A percentile compares a stretch with the other conserved stretches of the same genome.
These are phyloP conservation scores for Napeogenes inachia DNA, from an alignment of 2,888 invertebrate species.

Conservation along the genomic window DNA sequence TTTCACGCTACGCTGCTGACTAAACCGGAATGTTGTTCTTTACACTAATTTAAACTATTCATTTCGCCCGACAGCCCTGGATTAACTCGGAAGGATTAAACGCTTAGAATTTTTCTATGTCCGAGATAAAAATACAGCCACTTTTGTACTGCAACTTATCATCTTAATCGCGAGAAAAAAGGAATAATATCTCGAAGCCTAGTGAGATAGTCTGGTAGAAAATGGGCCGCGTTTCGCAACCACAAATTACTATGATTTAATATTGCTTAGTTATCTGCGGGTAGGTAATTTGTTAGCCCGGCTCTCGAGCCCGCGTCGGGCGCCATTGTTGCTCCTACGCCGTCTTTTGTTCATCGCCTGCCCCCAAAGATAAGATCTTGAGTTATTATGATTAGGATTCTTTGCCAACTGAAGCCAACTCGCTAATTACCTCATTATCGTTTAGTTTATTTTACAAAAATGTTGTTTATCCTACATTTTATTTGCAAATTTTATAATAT, in stretches of 20 bases:
- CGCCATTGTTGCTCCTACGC: slow-evolving; percentile 68
- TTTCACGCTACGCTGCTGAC: slow-evolving; percentile 54
- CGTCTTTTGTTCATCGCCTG: slow-evolving; percentile 75
- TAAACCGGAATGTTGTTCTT: slow-evolving; percentile 52
- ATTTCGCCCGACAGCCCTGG: slow-evolving; percentile 34
- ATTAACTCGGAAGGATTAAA: slow-evolving; percentile 32
- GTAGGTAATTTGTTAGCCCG: slow-evolving; percentile 74
- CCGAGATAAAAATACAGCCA: slow-evolving; percentile 22
- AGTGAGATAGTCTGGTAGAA: slow-evolving; percentile 57
- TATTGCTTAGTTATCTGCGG: slow-evolving; percentile 77
- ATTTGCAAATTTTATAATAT: background rate
- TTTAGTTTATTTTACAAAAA: slow-evolving; percentile 50
- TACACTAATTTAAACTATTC: slow-evolving; percentile 53
- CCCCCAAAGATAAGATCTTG: slow-evolving; percentile 71
- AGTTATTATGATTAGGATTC: slow-evolving; percentile 78
- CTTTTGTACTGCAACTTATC: slow-evolving; percentile 36
- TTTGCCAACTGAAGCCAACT: slow-evolving; percentile 71
- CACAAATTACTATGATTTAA: slow-evolving; percentile 78
- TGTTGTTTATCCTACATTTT: slow-evolving; percentile 5
- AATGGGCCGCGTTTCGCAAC: slow-evolving; percentile 65
- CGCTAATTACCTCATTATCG: slow-evolving; percentile 71
- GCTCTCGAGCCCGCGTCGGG: slow-evolving; percentile 60
- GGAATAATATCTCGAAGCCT: slow-evolving; percentile 46
- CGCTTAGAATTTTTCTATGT: slow-evolving; percentile 25
- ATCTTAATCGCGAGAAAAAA: slow-evolving; percentile 42